Percentiles rank a stretch among this genome's conserved stretches.
Conservation (phyloP, 2,113 vertebrate genomes). For the Capricornis sumatraensis region DNA sequence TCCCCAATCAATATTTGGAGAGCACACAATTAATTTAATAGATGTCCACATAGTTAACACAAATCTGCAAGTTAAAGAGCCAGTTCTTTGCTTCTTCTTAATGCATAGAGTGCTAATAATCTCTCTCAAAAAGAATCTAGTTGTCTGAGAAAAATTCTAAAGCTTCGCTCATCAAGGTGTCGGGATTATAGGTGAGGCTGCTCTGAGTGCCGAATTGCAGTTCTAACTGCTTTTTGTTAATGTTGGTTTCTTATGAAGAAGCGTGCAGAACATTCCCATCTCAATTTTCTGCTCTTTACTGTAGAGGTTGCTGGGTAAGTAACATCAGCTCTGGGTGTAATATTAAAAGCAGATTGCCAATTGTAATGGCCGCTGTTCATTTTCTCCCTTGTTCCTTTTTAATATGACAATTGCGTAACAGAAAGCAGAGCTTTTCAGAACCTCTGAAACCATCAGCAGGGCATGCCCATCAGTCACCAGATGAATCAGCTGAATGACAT, state of each 20-base stretch:
- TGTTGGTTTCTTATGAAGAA: slow-evolving; percentile 40
- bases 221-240: slow-evolving; percentile 65
- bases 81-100: slow-evolving; percentile 79
- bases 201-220: slow-evolving; percentile 44
- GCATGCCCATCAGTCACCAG: slow-evolving; percentile 72
- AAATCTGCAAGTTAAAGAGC: slow-evolving; percentile 83
- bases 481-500: slow-evolving; percentile 72
- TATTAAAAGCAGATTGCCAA: slow-evolving; percentile 77
- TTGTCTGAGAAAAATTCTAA: slow-evolving; percentile 70
- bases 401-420: slow-evolving; percentile 68
- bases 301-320: slow-evolving; percentile 70
- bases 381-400: slow-evolving; percentile 63
- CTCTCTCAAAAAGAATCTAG: slow-evolving; percentile 65
- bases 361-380: slow-evolving; percentile 61
- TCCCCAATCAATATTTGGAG: slow-evolving; percentile 82
- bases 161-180: slow-evolving; percentile 72
- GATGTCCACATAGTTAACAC: slow-evolving; percentile 80
- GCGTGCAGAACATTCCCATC: slow-evolving; percentile 61
- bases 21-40: slow-evolving; percentile 78
- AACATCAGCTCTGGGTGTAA: slow-evolving; percentile 72
- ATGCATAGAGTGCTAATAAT: slow-evolving; percentile 68
- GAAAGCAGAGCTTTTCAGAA: slow-evolving; percentile 65
- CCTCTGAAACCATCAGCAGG: slow-evolving; percentile 65
- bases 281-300: slow-evolving; percentile 56
- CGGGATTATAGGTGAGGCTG: slow-evolving; percentile 71